Evolutionary conservation across 2,888 invertebrate species (phyloP).

Genomic region (Netelia inedita): DNA sequence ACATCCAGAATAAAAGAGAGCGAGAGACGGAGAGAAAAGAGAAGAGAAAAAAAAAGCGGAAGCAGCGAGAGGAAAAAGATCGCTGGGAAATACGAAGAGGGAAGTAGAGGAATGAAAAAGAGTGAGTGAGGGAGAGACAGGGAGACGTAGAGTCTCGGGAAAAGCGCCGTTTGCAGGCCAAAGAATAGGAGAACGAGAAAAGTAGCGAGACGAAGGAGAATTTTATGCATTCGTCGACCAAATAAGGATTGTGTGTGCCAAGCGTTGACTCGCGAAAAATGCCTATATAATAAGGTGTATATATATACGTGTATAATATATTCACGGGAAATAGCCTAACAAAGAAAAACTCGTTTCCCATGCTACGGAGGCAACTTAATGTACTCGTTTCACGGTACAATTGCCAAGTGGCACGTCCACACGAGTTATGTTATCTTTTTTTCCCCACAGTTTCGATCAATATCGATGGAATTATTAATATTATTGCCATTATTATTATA

Average conservation of each 20-base stretch:
- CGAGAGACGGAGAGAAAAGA: background rate
- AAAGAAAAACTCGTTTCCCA: slow-evolving; percentile 32
- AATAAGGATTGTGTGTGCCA: slow-evolving; percentile 37
- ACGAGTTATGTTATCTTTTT: background rate
- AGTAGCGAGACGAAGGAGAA: slow-evolving; percentile 52
- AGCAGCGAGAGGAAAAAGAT: background rate
- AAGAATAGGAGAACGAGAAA: slow-evolving; percentile 51
- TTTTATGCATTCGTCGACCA: slow-evolving; percentile 58
- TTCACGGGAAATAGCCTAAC: slow-evolving; percentile 5
- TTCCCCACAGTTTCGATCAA: background rate
- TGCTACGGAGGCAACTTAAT: slow-evolving; percentile 7
- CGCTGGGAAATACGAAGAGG: slow-evolving; percentile 7
- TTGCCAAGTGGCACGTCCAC: slow-evolving; percentile 28
- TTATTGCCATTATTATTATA: too few relatives aligned
- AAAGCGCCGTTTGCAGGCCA: background rate
- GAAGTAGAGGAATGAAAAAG: slow-evolving; percentile 12
- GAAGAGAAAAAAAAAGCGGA: slow-evolving; percentile 11
- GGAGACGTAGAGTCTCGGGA: slow-evolving; percentile 26
- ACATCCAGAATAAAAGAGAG: background rate
- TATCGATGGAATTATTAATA: too few relatives aligned
- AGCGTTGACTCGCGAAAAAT: slow-evolving; percentile 56
- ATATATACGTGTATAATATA: background rate
- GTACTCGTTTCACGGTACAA: slow-evolving; percentile 21
- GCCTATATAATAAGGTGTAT: background rate
- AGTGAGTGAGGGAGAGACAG: slow-evolving; percentile 14